Conservation (phyloP, 2,797 vertebrate species). For the Urosaurus nigricauda region DNA sequence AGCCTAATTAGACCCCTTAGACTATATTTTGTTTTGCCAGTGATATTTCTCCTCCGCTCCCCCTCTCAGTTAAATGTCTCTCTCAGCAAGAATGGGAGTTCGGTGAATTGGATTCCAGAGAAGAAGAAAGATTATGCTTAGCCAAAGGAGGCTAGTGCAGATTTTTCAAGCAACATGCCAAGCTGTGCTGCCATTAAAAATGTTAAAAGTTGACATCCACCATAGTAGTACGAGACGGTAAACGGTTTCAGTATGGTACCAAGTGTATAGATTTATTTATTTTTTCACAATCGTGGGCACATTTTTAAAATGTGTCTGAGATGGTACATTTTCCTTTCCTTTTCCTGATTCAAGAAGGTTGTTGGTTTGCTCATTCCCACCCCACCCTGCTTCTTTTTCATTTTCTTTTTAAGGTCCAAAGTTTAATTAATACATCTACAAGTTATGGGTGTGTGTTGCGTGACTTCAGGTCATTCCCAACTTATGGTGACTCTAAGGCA, state of each 20-base stretch:
- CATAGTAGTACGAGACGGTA: neutral
- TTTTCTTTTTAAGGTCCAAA: neutral
- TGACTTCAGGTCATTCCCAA: no score
- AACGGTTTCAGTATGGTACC: neutral
- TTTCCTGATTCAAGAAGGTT: neutral
- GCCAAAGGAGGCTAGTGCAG: accelerated
- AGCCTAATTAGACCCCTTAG: constrained; percentile 67
- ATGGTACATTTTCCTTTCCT: neutral
- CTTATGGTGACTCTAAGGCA: no score
- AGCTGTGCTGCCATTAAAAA: neutral
- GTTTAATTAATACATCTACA: neutral
- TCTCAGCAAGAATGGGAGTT: constrained; percentile 36
- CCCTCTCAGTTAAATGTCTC: constrained; percentile 49
- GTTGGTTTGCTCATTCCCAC: no score
- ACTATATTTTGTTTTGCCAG: constrained; percentile 61
- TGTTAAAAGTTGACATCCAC: neutral
- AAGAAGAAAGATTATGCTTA: accelerated
- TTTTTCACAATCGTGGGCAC: neutral
- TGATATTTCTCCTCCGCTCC: constrained; percentile 39
- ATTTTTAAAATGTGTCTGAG: neutral
- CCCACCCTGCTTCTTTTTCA: no score
- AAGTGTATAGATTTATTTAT: neutral
- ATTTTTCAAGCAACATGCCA: accelerated
- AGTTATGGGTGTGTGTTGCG: no score
- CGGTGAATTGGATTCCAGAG: constrained; percentile 48